A percentile compares a stretch with the other conserved stretches of the same genome.
These are phyloP conservation scores for Pterostichus madidus DNA, from an alignment of 2,888 invertebrate genomes.

Conservation along the genomic window DNA sequence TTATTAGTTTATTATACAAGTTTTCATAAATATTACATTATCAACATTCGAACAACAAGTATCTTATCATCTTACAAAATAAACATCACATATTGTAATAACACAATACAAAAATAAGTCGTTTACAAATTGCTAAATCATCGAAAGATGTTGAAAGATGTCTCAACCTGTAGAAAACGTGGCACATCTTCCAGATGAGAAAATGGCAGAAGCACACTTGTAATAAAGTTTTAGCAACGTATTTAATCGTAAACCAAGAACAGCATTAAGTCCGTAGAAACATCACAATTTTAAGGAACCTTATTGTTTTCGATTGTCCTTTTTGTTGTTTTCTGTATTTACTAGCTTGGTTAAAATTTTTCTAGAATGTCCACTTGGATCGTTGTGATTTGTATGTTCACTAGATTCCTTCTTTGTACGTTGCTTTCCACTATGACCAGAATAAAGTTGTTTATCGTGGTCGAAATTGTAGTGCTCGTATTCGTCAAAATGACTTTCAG, in stretches of 20 bases:
- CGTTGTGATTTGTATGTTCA: slow-evolving; percentile 94
- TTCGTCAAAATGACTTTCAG: slow-evolving; percentile 91
- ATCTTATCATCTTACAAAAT: slow-evolving; percentile 53
- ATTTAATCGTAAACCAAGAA: slow-evolving; percentile 45
- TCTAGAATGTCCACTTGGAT: slow-evolving; percentile 95
- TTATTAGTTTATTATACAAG: slow-evolving; percentile 47
- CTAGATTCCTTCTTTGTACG: slow-evolving; percentile 92
- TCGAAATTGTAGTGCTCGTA: slow-evolving; percentile 97
- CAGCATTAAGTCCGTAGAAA: slow-evolving; percentile 35
- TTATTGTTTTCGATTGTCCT: slow-evolving; percentile 75
- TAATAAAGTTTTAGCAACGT: slow-evolving; percentile 37
- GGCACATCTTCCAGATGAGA: slow-evolving; percentile 17
- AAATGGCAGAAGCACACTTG: slow-evolving; percentile 46
- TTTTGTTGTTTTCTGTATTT: slow-evolving; percentile 91
- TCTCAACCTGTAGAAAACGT: slow-evolving; percentile 45
- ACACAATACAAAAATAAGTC: slow-evolving; percentile 48
- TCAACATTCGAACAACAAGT: slow-evolving; percentile 52
- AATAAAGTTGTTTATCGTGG: slow-evolving; percentile 92
- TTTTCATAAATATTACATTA: slow-evolving; percentile 62
- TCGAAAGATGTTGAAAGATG: slow-evolving; percentile 53
- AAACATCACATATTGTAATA: slow-evolving; percentile 56
- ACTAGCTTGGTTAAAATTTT: slow-evolving; percentile 92
- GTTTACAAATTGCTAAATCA: slow-evolving; percentile 59
- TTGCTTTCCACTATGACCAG: slow-evolving; percentile 94
- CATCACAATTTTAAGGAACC: slow-evolving; percentile 20